Evolutionary conservation across 2,113 vertebrate species (phyloP), one percentile per base, ranked within the genome.

Genomic region (Euleptes europaea): DNA sequence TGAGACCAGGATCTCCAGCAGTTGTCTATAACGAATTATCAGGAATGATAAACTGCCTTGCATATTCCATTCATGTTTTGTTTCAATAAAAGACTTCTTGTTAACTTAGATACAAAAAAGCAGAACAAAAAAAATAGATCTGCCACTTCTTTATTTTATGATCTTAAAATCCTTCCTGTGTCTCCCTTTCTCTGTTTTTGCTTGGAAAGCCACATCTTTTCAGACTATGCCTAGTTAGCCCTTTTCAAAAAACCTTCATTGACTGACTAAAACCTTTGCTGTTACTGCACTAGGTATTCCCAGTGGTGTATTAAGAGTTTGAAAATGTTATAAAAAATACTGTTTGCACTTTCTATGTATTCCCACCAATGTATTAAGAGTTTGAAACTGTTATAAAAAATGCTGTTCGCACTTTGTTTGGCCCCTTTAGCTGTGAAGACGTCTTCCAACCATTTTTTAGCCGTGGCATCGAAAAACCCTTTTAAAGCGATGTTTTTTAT

Each of bases 161-260:
- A 28, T 6, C 35, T 14, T 49, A n/a, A 31, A 77, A 38, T 78
- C 51, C 75, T 38, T 26, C 75, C 33, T 60, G 23, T 19, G 33
- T n/a, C n/a, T 8, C 31, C 42, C 26, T 26, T 77, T 57, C 23
- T 54, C 47, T 51, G 13, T 33, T 49, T 57, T 49, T 44, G 4
- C 23, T 54, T 13, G 51, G 54, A 77, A 77, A 54, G n/a, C 15
- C 15, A 77, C 17, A 57, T n/a, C 33, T 57, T 35, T n/a, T 54
- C n/a, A 57, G n/a, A 86, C 0, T 0, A 31, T 47, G 51, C 60
- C 35, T 15, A 47, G 49, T 28, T 28, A 1, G 0, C 5, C 72
- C 71, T 21, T 63, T 67, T 78, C 51, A 54, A 54, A 17, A 13
- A 54, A 19, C 15, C 15, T 54, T 54, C 51, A 15, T 15, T 17